Conservation (phyloP, 2,797 vertebrate species). For the Galaxias olidus region DNA sequence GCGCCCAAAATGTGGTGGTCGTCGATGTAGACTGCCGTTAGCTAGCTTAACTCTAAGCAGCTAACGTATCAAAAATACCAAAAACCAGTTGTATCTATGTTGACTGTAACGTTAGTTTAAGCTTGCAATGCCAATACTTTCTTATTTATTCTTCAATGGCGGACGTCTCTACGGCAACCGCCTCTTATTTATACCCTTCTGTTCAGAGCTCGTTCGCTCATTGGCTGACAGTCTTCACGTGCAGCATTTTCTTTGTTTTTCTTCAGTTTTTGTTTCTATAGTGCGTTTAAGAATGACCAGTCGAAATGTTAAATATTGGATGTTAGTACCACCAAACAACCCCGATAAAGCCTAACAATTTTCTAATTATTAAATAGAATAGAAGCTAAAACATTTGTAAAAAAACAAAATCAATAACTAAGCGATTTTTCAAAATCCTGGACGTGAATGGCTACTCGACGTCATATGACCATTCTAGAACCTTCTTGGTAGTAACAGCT, state of each 20-base stretch:
- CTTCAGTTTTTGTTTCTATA: neutral
- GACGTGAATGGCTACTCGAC: slow-evolving; percentile 39
- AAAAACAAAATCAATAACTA: slow-evolving; percentile 26
- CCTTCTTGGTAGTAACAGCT: slow-evolving; percentile 18
- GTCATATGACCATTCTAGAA: slow-evolving; percentile 49
- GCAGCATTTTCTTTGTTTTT: slow-evolving; percentile 30
- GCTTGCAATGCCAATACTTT: slow-evolving; percentile 32
- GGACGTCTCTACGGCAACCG: slow-evolving; percentile 54
- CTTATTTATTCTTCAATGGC: slow-evolving; percentile 50
- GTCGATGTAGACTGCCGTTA: neutral
- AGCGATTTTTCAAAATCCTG: slow-evolving; percentile 37
- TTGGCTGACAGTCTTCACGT: slow-evolving; percentile 63
- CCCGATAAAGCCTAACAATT: too few relatives aligned
- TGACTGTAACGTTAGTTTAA: slow-evolving; percentile 18
- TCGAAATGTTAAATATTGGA: too few relatives aligned
- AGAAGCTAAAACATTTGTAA: slow-evolving; percentile 2
- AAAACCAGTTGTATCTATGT: too few relatives aligned
- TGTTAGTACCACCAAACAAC: too few relatives aligned
- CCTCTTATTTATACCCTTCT: slow-evolving; percentile 68
- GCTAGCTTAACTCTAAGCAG: too few relatives aligned
- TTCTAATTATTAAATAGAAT: too few relatives aligned
- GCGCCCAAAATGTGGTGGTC: slow-evolving; percentile 24
- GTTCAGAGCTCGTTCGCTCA: slow-evolving; percentile 48
- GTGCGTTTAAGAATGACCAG: too few relatives aligned
- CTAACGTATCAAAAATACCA: too few relatives aligned